Evolutionary conservation across 2,113 vertebrate species (phyloP).

Genomic region (Paramormyrops kingsleyae): DNA sequence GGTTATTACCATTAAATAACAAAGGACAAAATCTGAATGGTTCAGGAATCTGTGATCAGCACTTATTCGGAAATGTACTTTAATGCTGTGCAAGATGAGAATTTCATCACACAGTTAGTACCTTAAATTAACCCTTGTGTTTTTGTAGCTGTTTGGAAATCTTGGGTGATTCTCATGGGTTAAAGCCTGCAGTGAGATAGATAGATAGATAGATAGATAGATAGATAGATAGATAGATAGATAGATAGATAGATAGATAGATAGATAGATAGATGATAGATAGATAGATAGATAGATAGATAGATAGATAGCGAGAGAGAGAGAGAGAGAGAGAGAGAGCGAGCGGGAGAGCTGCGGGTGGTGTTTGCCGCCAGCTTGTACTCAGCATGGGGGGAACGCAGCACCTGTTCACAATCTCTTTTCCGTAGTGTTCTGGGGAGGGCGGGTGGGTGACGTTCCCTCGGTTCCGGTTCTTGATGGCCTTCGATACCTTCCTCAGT

Average conservation of each 20-base stretch:
- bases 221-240: neutral
- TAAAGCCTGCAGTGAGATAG: neutral
- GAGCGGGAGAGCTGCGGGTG: neutral
- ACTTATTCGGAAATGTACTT: neutral
- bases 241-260: neutral
- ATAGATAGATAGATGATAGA: no score
- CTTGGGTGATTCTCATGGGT: neutral
- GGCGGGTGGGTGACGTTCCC: neutral
- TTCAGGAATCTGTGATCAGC: neutral
- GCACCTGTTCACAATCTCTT: neutral
- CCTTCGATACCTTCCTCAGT: neutral
- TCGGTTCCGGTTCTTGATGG: neutral
- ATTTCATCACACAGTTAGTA: neutral
- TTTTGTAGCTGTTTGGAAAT: neutral
- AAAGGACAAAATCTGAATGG: neutral
- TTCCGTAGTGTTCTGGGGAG: neutral
- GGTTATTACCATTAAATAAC: neutral
- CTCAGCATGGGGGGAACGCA: neutral
- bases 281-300: no score
- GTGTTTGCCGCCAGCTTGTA: neutral
- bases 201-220: no score
- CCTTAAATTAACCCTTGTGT: neutral
- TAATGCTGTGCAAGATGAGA: neutral
- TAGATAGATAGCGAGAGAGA: no score
- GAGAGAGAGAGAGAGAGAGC: no score